Percentiles rank a stretch among this genome's conserved stretches.
Evolutionary conservation across 2,113 vertebrate species (phyloP).

Genomic region (Cariama cristata): DNA sequence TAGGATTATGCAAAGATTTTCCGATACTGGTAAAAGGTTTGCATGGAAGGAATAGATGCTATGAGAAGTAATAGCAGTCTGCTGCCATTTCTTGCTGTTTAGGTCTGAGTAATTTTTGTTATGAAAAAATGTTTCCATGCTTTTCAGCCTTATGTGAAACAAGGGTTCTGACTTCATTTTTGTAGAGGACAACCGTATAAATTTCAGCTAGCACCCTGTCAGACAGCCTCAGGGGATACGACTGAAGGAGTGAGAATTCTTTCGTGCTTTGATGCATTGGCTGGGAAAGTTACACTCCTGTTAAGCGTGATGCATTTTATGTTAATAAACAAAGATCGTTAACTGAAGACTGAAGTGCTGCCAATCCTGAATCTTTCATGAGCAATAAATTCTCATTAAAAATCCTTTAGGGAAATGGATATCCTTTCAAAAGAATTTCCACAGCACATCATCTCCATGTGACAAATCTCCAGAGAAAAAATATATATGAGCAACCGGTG

Average conservation of each 20-base stretch:
- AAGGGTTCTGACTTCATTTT: constrained; percentile 1
- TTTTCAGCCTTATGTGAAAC: background rate
- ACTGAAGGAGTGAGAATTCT: background rate
- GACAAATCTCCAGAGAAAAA: constrained; percentile 42
- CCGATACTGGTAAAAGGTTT: background rate
- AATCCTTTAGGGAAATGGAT: constrained; percentile 45
- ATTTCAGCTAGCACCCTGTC: constrained; percentile 7
- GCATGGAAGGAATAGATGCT: background rate
- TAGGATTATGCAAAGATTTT: background rate
- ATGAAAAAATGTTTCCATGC: background rate
- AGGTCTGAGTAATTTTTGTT: background rate
- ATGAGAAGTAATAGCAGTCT: background rate
- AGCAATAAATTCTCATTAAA: constrained; percentile 64
- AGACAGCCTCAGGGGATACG: background rate
- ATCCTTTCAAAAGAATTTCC: constrained; percentile 49
- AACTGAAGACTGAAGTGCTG: constrained; percentile 52
- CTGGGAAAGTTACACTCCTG: constrained; percentile 36
- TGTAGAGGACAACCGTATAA: background rate
- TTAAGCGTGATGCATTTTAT: constrained; percentile 37
- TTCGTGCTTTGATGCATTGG: constrained; percentile 3
- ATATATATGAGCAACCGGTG: background rate
- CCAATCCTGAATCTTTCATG: constrained; percentile 60
- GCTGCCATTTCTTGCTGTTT: background rate
- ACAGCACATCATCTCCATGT: constrained; percentile 5
- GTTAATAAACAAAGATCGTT: constrained; percentile 67